Evolutionary conservation across 1,140 invertebrate genomes (phyloP), one percentile per base, ranked within the genome.

Genomic region (Venustaconcha ellipsiformis): DNA sequence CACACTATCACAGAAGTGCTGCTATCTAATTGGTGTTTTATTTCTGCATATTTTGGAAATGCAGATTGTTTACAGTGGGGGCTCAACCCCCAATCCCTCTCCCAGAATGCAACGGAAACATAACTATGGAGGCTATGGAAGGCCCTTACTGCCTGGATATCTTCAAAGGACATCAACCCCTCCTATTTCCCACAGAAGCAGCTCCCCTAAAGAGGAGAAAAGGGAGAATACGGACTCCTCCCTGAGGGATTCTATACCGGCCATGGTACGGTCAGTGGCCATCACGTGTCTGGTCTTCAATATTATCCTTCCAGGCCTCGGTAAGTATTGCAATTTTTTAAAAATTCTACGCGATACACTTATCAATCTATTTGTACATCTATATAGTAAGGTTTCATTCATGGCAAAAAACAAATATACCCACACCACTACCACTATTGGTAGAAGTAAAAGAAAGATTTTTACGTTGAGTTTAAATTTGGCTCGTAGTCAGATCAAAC

Each of bases 231-330:
- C 72, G 26, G 86, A 88, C 66, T 80, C 78, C 0, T 83, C 76
- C 59, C 72, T 86, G 60, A 79, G 85, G 26, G 85, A 88, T 59
- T 86, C 91, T 12, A 91, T 92, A 55, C 91, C 91, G 1, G 87
- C 87, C 57, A 90, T 92, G 88, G 89, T 88, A 14, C 82, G 89
- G 62, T 83, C 86, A 20, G 67, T 92, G 26, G 91, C 91, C 60
- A 79, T 91, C 20, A 57, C 89, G 14, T 88, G 91, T 63, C 89
- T 91, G 64, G 76, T 92, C 12, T 73, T 91, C 69, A 92, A 92
- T 81, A 87, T 90, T 67, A 17, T 91, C 30, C 71, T 91, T 14
- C 91, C 91, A 12, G 91, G 91, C 64, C 78, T 88, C 82, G 91
- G 91, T 92, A 84, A 85, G 89, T 84, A 13, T 65, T 37, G 12